These are phyloP conservation scores for Capreolus pygargus DNA, from an alignment of 2,113 vertebrate genomes.

Conservation along the genomic window DNA sequence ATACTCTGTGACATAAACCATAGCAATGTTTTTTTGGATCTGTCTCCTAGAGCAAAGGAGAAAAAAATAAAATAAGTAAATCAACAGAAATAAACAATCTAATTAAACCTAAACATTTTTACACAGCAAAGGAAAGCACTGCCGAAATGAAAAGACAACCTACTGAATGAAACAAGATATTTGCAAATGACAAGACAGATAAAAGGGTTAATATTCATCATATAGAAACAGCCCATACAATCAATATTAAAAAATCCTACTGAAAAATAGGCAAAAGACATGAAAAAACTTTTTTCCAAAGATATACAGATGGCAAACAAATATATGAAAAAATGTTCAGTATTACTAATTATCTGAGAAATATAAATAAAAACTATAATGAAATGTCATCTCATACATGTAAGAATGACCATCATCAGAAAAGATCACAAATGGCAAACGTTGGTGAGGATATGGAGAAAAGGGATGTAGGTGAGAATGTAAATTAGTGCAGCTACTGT, in stretches of 20 bases:
- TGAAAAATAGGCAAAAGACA: neutral
- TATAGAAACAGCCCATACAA: neutral
- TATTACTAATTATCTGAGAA: neutral
- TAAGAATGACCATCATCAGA: neutral
- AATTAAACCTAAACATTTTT: neutral
- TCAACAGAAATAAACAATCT: neutral
- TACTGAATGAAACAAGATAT: neutral
- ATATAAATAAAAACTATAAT: neutral
- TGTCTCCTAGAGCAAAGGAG: neutral
- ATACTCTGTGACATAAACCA: neutral
- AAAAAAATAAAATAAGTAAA: neutral
- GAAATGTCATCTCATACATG: neutral
- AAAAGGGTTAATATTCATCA: neutral
- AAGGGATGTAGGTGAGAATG: too few relatives aligned
- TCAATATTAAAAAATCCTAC: neutral
- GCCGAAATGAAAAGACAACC: neutral
- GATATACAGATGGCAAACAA: neutral
- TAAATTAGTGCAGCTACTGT: neutral
- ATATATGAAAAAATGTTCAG: neutral
- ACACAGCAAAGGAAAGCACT: neutral
- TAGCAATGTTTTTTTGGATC: neutral
- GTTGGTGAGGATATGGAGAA: neutral
- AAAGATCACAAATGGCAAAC: neutral
- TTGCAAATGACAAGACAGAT: neutral
- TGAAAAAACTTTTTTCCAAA: neutral